Conservation (phyloP, 2,113 vertebrate genomes). For the Tringa solitaria region DNA sequence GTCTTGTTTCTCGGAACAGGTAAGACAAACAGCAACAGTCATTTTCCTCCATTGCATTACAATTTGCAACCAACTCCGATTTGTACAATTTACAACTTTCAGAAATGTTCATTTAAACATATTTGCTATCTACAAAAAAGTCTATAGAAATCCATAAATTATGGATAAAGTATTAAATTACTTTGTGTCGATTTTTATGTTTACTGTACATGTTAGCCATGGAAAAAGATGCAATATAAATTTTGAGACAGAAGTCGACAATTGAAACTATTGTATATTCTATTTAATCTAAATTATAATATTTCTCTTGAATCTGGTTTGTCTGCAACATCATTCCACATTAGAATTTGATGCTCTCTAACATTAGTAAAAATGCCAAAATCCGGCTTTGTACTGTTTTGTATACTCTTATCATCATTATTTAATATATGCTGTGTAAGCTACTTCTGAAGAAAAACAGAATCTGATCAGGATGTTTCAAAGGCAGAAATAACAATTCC, state of each 20-base stretch:
- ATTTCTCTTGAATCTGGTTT: neutral
- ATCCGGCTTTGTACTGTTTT: neutral
- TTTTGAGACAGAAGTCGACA: neutral
- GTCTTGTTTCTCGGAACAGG: constrained; percentile 96
- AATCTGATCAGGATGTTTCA: neutral
- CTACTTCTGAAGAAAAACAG: neutral
- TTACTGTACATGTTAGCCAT: neutral
- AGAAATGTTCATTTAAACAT: neutral
- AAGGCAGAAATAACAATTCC: neutral
- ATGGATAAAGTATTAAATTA: too few relatives aligned
- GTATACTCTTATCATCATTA: neutral
- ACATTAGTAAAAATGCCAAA: neutral
- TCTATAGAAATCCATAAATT: neutral
- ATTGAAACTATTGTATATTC: neutral
- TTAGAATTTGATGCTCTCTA: neutral
- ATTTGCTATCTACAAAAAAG: neutral
- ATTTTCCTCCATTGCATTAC: neutral
- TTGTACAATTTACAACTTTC: neutral
- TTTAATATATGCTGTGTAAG: neutral
- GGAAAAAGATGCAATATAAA: neutral
- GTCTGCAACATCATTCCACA: neutral
- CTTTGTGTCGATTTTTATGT: neutral
- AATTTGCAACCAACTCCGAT: neutral
- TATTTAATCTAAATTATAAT: neutral
- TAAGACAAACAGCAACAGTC: constrained; percentile 30